Conservation (phyloP, 1,140 invertebrate genomes). For the Drosophila murphyi region DNA sequence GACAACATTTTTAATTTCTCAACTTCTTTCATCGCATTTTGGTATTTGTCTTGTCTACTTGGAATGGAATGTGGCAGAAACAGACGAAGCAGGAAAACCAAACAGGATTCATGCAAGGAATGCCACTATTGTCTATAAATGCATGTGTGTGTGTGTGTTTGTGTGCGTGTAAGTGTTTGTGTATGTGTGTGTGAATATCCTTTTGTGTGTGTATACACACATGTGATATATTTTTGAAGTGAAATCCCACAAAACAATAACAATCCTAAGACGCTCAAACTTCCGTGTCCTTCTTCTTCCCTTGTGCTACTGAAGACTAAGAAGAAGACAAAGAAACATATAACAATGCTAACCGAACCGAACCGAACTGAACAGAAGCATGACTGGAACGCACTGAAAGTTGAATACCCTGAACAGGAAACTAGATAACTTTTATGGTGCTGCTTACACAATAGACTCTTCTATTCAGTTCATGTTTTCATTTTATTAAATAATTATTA, state of each 20-base stretch:
- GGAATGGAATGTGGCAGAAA: conserved; percentile 58
- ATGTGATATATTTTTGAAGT: conserved; percentile 27
- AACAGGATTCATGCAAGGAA: conserved; percentile 56
- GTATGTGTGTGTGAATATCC: not conserved
- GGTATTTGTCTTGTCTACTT: conserved; percentile 61
- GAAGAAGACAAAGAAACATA: not conserved
- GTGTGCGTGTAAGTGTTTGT: not conserved
- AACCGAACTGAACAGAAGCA: conserved; percentile 1
- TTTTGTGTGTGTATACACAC: not conserved
- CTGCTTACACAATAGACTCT: too few relatives aligned
- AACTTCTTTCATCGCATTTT: conserved; percentile 64
- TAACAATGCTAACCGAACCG: conserved; percentile 1
- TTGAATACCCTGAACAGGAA: conserved; percentile 9
- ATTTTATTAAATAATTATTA: too few relatives aligned
- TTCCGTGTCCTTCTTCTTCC: conserved; percentile 30
- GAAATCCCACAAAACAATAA: conserved; percentile 47
- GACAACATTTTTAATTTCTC: conserved; percentile 70
- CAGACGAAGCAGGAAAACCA: conserved; percentile 31
- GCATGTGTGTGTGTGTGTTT: conserved; percentile 2
- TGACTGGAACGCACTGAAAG: conserved; percentile 1
- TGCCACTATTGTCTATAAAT: conserved; percentile 21
- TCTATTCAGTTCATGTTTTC: too few relatives aligned
- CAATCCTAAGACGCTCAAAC: conserved; percentile 28
- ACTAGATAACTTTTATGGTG: too few relatives aligned
- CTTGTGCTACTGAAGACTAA: conserved; percentile 5